A percentile compares a stretch with the other conserved stretches of the same genome.
phyloP scores from a whole-genome alignment of 2,113 vertebrate species.

The Microcebus ravelobensis region DNA sequence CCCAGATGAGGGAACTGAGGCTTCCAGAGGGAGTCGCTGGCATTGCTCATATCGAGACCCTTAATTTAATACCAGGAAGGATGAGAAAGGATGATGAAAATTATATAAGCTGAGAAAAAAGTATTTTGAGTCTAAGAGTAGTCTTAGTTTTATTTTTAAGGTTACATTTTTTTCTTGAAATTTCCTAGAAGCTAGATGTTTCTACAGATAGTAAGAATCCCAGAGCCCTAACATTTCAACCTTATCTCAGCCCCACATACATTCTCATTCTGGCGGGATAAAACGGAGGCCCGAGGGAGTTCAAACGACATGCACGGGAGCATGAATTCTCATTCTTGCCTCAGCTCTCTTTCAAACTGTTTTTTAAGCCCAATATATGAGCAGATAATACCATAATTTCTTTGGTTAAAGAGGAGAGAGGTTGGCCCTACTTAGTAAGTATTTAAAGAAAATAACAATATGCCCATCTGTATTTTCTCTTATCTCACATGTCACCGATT shows the following conservation, averaged over 20 bases:
- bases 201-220: neutral
- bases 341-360: neutral
- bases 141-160: neutral
- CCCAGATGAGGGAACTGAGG: neutral
- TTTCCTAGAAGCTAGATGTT: neutral
- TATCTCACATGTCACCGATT: neutral
- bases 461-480: neutral
- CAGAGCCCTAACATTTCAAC: neutral
- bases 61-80: neutral
- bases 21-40: neutral
- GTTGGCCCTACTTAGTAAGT: neutral
- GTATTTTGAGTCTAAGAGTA: neutral
- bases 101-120: neutral
- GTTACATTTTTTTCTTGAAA: neutral
- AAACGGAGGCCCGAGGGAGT: neutral
- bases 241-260: neutral
- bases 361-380: neutral
- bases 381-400: neutral
- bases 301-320: neutral
- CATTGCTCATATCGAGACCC: neutral
- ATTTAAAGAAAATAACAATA: neutral
- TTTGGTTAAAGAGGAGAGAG: neutral
- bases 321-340: neutral
- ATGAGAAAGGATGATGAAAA: neutral
- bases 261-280: neutral